Conservation (phyloP, 2,888 invertebrate species). For the Hipparchia semele region DNA sequence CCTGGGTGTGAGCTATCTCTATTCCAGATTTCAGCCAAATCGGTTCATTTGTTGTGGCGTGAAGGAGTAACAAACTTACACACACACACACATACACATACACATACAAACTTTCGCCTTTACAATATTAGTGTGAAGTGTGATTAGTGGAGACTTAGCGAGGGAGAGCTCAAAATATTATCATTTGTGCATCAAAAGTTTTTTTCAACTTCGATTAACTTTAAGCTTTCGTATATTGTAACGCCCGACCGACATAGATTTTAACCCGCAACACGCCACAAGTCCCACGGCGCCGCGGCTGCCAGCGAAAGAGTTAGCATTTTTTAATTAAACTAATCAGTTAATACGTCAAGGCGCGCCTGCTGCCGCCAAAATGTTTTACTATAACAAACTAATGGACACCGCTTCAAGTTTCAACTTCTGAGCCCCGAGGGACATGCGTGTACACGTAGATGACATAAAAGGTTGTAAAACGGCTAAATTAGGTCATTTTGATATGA, state of each 20-base stretch:
- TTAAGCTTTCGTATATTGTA: conserved; percentile 22
- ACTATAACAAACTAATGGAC: conserved; percentile 42
- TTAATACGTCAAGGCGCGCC: conserved; percentile 73
- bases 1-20: too few species aligned
- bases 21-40: too few species aligned
- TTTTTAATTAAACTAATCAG: conserved; percentile 80
- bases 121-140: too few species aligned
- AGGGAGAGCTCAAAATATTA: too few species aligned
- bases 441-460: conserved; percentile 27
- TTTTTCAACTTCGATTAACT: conserved; percentile 26
- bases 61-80: too few species aligned
- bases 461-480: conserved; percentile 33
- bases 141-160: too few species aligned
- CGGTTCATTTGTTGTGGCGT: too few species aligned
- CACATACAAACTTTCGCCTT: too few species aligned
- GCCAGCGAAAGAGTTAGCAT: conserved; percentile 75
- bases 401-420: conserved; percentile 40
- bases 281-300: conserved; percentile 55
- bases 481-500: conserved; percentile 40
- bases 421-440: conserved; percentile 33
- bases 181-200: too few species aligned
- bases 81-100: too few species aligned
- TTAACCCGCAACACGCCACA: conserved; percentile 62
- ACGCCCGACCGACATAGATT: conserved; percentile 61
- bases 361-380: conserved; percentile 46